Evolutionary conservation across 2,797 vertebrate genomes (phyloP).

Genomic region (Myotis planiceps): DNA sequence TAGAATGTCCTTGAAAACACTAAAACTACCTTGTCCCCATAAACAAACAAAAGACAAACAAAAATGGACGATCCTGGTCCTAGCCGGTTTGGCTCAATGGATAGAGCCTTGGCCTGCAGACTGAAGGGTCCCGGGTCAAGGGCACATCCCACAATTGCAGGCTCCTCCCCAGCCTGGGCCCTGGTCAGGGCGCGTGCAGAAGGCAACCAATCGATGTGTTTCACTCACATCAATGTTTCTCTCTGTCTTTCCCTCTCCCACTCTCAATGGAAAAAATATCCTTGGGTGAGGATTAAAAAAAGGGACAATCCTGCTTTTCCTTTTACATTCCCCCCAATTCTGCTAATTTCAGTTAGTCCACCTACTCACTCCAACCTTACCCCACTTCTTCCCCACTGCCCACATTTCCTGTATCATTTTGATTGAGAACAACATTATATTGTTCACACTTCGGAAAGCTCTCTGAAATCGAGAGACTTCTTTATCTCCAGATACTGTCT

Average conservation of each 20-base stretch:
- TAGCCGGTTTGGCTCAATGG: too few species aligned
- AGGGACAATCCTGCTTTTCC: background rate
- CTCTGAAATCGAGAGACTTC: background rate
- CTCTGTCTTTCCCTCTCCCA: too few species aligned
- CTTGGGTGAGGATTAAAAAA: background rate
- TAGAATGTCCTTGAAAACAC: constrained; percentile 12
- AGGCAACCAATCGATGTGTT: too few species aligned
- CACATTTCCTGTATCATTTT: background rate
- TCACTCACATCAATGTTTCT: too few species aligned
- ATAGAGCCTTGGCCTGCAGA: too few species aligned
- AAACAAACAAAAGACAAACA: background rate
- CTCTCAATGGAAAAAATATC: too few species aligned
- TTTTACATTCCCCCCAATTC: background rate
- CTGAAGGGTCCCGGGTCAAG: too few species aligned
- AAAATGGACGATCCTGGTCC: background rate
- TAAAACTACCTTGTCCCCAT: background rate
- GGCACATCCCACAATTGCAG: too few species aligned
- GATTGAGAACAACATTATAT: constrained; percentile 9
- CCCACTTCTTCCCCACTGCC: background rate
- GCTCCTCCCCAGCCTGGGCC: too few species aligned
- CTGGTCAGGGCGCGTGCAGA: too few species aligned
- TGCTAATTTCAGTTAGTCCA: background rate
- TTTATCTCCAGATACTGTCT: background rate
- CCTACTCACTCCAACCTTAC: background rate
- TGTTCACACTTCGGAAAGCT: constrained; percentile 1